phyloP scores from a whole-genome alignment of 2,797 vertebrate genomes.

The Pangasius sanitwongsei region DNA sequence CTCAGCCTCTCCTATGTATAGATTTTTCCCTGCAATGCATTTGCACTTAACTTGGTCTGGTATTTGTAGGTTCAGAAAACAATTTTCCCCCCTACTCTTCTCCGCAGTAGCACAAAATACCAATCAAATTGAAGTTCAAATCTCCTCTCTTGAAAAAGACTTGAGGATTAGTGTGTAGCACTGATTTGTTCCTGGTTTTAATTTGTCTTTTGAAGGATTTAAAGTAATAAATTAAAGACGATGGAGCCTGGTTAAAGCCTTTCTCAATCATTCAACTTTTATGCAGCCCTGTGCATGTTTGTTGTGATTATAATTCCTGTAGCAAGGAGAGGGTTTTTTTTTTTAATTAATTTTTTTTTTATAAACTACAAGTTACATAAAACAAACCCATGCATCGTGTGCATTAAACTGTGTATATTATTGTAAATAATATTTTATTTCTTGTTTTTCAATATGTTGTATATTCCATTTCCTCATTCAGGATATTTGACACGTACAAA shows the following conservation, averaged over 20 bases:
- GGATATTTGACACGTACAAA: neutral
- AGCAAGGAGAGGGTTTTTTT: neutral
- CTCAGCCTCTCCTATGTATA: slow-evolving; percentile 55
- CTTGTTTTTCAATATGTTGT: neutral
- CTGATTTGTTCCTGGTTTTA: slow-evolving; percentile 64
- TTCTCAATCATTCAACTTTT: slow-evolving; percentile 53
- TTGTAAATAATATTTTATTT: neutral
- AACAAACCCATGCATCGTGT: neutral
- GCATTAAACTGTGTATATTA: neutral
- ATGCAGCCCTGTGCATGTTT: slow-evolving; percentile 43
- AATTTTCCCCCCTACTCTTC: slow-evolving; percentile 27
- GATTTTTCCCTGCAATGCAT: slow-evolving; percentile 56
- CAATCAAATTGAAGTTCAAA: slow-evolving; percentile 63
- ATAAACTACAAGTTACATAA: neutral
- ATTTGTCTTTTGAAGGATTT: slow-evolving; percentile 67
- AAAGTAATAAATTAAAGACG: slow-evolving; percentile 61
- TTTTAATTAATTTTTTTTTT: neutral
- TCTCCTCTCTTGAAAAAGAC: slow-evolving; percentile 64
- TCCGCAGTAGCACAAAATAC: slow-evolving; percentile 51
- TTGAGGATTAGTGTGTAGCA: slow-evolving; percentile 59
- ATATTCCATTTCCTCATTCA: neutral
- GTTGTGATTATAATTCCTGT: slow-evolving; percentile 56
- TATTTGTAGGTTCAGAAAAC: slow-evolving; percentile 60
- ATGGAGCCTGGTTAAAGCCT: slow-evolving; percentile 55
- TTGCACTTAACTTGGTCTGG: slow-evolving; percentile 55